Percentiles rank a stretch among this genome's conserved stretches.
Conservation (phyloP, 2,888 invertebrate species). For the Drosophila robusta region DNA sequence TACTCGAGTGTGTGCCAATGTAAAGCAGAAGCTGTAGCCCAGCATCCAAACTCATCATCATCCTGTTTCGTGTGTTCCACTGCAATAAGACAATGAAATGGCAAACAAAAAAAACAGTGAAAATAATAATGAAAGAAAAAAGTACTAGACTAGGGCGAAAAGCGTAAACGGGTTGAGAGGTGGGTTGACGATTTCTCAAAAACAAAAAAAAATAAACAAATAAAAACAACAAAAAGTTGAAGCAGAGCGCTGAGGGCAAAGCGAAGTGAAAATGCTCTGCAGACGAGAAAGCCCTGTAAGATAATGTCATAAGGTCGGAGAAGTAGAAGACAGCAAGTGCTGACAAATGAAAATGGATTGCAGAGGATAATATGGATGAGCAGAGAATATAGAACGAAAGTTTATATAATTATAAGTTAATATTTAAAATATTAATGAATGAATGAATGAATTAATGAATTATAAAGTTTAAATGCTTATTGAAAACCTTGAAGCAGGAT, state of each 20-base stretch:
- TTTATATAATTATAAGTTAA: not conserved
- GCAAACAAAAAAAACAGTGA: slow-evolving; percentile 32
- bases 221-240: slow-evolving; percentile 2
- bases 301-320: slow-evolving; percentile 18
- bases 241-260: slow-evolving; percentile 4
- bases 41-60: slow-evolving; percentile 30
- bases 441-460: no score
- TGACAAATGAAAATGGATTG: slow-evolving; percentile 21
- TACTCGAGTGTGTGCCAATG: slow-evolving; percentile 48
- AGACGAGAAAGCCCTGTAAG: slow-evolving; percentile 7
- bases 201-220: no score
- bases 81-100: slow-evolving; percentile 57
- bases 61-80: slow-evolving; percentile 40
- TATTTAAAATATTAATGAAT: no score
- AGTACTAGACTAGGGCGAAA: slow-evolving; percentile 6
- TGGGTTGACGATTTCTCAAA: slow-evolving; percentile 1
- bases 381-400: slow-evolving; percentile 6
- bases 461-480: no score
- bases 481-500: no score
- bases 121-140: slow-evolving; percentile 25
- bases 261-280: slow-evolving; percentile 47
- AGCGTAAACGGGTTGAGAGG: slow-evolving; percentile 22
- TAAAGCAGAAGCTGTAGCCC: slow-evolving; percentile 46
- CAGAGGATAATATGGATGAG: slow-evolving; percentile 26
- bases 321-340: not conserved